A percentile compares a stretch with the other conserved stretches of the same genome.
phyloP scores from a whole-genome alignment of 2,797 vertebrate species.

The Fundulus diaphanus region DNA sequence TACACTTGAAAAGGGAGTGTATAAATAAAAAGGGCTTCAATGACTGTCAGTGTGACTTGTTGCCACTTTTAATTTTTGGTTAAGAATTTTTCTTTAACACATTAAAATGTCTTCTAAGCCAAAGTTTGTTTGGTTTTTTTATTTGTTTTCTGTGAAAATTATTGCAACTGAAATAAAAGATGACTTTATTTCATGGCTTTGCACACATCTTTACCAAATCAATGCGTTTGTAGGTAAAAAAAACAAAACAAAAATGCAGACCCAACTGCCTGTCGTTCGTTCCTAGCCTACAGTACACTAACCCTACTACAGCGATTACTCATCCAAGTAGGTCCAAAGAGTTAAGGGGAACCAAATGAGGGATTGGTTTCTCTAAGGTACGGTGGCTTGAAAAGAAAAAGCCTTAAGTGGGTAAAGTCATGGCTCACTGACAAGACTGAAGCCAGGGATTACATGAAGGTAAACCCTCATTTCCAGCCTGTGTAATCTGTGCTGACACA shows the following conservation, averaged over 20 bases:
- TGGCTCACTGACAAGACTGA: constrained; percentile 29
- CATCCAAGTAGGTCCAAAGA: not conserved
- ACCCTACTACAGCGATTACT: not conserved
- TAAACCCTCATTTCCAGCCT: not conserved
- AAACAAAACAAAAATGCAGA: not conserved
- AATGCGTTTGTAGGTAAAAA: not conserved
- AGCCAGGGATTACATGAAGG: constrained; percentile 16
- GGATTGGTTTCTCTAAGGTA: constrained; percentile 27
- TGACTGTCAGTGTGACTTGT: not conserved
- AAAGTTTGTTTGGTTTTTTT: not conserved
- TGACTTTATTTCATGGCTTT: not conserved
- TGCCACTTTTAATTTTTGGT: no score
- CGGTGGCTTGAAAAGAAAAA: constrained; percentile 36
- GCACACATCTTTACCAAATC: not conserved
- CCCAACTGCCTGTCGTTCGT: not conserved
- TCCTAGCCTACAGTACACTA: not conserved
- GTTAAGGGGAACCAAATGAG: constrained; percentile 9
- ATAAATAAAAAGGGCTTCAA: not conserved
- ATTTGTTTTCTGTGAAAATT: not conserved
- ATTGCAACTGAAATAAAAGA: not conserved
- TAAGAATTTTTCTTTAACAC: not conserved
- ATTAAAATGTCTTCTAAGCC: not conserved
- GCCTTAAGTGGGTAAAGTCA: constrained; percentile 19
- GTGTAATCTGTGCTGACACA: not conserved
- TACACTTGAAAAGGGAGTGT: not conserved